phyloP scores from a whole-genome alignment of 2,888 invertebrate genomes.

The Synanthedon vespiformis region DNA sequence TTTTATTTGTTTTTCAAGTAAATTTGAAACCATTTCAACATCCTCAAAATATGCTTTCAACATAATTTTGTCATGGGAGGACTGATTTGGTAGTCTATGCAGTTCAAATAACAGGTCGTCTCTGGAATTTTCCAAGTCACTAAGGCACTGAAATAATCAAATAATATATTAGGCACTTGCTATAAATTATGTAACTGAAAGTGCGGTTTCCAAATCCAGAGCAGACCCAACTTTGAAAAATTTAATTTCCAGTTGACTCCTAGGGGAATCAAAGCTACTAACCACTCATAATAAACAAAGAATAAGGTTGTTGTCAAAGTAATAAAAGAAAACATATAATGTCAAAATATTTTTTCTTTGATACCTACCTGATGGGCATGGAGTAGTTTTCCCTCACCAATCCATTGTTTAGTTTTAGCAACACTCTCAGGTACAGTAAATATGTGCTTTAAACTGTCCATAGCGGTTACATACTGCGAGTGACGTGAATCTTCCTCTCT shows the following conservation, averaged over 20 bases:
- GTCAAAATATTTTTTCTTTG: background rate
- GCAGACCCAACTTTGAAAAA: too few species aligned
- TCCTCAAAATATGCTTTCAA: conserved; percentile 96
- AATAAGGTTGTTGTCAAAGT: too few species aligned
- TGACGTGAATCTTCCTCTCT: conserved; percentile 94
- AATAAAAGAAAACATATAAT: too few species aligned
- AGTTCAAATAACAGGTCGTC: conserved; percentile 96
- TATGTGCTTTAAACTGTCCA: conserved; percentile 97
- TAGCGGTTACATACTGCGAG: conserved; percentile 97
- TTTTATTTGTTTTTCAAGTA: conserved; percentile 91
- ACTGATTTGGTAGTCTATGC: conserved; percentile 92
- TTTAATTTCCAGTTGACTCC: too few species aligned
- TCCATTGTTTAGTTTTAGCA: conserved; percentile 92
- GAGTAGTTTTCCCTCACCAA: conserved; percentile 93
- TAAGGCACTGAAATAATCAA: conserved; percentile 75
- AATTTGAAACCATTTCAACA: conserved; percentile 89
- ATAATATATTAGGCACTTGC: conserved; percentile 1
- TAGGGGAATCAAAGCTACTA: too few species aligned
- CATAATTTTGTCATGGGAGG: conserved; percentile 90
- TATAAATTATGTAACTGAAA: background rate
- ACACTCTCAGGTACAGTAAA: conserved; percentile 98
- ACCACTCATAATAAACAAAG: too few species aligned
- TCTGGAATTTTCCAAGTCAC: conserved; percentile 95
- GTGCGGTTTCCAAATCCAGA: too few species aligned
- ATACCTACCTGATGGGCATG: conserved; percentile 86